Conservation (phyloP, 92 coral and sea anemone species). For the Galaxea fascicularis region DNA sequence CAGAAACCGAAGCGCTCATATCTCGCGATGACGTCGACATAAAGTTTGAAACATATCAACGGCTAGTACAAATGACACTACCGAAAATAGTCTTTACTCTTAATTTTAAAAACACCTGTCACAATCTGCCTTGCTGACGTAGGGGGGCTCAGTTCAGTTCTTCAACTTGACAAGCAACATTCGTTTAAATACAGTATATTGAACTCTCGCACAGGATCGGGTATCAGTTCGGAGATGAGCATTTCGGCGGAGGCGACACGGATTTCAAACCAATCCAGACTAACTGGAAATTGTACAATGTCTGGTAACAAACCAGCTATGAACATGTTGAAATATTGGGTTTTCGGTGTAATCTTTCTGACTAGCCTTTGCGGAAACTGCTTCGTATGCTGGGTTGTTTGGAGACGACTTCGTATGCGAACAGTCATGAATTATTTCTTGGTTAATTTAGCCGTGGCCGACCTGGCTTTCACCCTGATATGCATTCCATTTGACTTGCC, state of each 20-base stretch:
- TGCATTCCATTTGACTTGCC: constrained; percentile 89
- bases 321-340: constrained; percentile 62
- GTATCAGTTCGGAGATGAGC: neutral
- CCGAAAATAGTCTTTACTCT: no score
- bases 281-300: constrained; percentile 1
- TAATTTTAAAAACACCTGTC: no score
- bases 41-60: no score
- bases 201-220: no score
- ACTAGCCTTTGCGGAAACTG: constrained; percentile 75
- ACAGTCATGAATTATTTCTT: constrained; percentile 87
- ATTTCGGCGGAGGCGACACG: no score
- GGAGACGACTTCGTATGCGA: constrained; percentile 77
- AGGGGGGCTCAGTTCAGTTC: no score
- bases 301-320: constrained; percentile 26
- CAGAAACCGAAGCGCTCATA: no score
- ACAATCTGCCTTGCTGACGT: no score
- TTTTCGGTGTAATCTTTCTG: constrained; percentile 66
- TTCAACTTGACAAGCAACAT: no score
- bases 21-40: no score
- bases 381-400: constrained; percentile 78
- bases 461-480: constrained; percentile 81
- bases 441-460: constrained; percentile 81
- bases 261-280: constrained; percentile 6
- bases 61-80: no score
- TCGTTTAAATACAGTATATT: no score